Evolutionary conservation across 2,797 vertebrate genomes (phyloP), one percentile per base, ranked within the genome.

Genomic region (Nasua narica): DNA sequence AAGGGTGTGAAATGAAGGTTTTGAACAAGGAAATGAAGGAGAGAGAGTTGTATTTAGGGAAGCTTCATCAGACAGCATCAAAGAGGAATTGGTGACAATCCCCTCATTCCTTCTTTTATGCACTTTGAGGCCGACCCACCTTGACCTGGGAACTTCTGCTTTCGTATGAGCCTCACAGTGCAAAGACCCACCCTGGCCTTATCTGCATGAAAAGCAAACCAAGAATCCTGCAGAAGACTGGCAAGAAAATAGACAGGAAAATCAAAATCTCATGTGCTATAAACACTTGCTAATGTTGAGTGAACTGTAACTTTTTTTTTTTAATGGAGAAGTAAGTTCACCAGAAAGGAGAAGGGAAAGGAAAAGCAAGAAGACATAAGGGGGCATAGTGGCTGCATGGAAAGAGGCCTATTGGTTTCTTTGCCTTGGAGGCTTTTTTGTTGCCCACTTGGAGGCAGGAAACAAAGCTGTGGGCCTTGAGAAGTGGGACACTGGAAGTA

Each of bases 251-350:
- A 4, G 40, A 48, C 25, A 69, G 40, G 65, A 14, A 89, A 84
- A 18, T 7, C 52, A 29, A 81, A 79, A 52, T 13, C 52, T 65
- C n/a, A 67, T 1, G 7, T 8, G 52, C 8, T 70, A 21, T 21
- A 83, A 60, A 69, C 11, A 83, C 19, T 32, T 83, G 11, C 13
- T 37, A 74, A 89, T 35, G 18, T 4, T 58, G 25, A 62, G 54
- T 60, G 46, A 25, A 87, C 67, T 19, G 23, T 1, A 85, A 0
- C 60, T 85, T 86, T 29, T 16, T 35, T 29, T n/a, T 65, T 32
- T 65, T 11, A 93, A 87, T 25, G 27, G 3, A 92, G 62, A 89
- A 87, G 72, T 82, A 77, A 92, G 23, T 58, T 58, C 40, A 85
- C 23, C 62, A 70, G 74, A 87, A 65, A 84, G 35, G 25, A 32